phyloP scores from a whole-genome alignment of 2,888 invertebrate genomes.

The Rhyacophila evoluta region DNA sequence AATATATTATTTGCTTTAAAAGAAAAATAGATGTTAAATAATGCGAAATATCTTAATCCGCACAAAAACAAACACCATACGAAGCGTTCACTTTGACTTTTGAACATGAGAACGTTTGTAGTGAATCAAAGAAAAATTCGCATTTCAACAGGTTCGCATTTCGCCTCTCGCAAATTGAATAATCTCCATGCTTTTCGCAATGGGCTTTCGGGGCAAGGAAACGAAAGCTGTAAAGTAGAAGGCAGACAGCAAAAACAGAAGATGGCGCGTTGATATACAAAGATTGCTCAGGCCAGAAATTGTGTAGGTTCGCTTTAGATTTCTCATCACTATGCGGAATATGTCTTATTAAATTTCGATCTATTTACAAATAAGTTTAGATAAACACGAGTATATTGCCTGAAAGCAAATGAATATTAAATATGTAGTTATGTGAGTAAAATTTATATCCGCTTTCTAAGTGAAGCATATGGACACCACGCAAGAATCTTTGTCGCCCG shows the following conservation, averaged over 20 bases:
- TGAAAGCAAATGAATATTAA: no score
- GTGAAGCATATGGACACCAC: no score
- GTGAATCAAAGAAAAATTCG: constrained; percentile 46
- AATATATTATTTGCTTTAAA: no score
- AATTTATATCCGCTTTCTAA: no score
- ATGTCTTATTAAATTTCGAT: no score
- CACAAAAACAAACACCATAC: constrained; percentile 16
- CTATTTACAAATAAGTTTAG: no score
- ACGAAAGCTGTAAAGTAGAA: constrained; percentile 29
- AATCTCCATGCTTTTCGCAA: constrained; percentile 43
- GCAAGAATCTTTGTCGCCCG: no score
- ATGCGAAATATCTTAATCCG: constrained; percentile 8
- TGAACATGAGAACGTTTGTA: constrained; percentile 30
- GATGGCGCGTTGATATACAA: constrained; percentile 6
- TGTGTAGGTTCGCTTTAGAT: no score
- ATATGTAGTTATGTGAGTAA: no score
- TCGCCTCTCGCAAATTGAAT: constrained; percentile 46
- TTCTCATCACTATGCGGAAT: no score
- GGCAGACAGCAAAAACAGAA: constrained; percentile 16
- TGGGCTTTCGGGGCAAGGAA: constrained; percentile 36
- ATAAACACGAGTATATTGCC: no score
- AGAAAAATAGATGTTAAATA: constrained; percentile 2
- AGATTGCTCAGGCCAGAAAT: constrained; percentile 9
- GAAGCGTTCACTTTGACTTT: constrained; percentile 2
- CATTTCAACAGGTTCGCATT: constrained; percentile 38